Conservation (phyloP, 2,888 invertebrate species). For the Diaperis boleti region DNA sequence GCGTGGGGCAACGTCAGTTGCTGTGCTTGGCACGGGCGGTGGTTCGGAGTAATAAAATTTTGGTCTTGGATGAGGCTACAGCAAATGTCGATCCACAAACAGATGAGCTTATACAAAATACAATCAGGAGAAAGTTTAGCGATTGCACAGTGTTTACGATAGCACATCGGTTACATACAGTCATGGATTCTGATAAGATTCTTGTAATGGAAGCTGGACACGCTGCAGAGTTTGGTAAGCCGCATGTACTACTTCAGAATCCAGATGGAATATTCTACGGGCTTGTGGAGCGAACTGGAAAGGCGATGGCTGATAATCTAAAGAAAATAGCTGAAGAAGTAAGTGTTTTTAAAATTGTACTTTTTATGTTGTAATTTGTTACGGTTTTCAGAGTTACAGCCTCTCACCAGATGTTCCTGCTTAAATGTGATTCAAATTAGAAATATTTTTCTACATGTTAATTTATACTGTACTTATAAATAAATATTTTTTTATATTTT, state of each 20-base stretch:
- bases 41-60: conserved; percentile 61
- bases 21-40: conserved; percentile 75
- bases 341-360: conserved; percentile 9
- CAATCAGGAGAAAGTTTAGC: conserved; percentile 79
- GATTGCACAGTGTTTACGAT: conserved; percentile 84
- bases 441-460: background rate
- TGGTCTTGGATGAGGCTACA: conserved; percentile 76
- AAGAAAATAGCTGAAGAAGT: conserved; percentile 68
- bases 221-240: conserved; percentile 81
- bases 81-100: conserved; percentile 84
- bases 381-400: conserved; percentile 2
- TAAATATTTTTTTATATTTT: too few relatives aligned
- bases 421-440: conserved; percentile 6
- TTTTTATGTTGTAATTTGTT: background rate
- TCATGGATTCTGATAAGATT: conserved; percentile 86
- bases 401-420: background rate
- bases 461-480: background rate
- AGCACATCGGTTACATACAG: conserved; percentile 84
- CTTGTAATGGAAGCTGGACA: conserved; percentile 84
- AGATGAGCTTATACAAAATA: conserved; percentile 80
- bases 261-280: conserved; percentile 69
- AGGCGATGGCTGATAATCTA: conserved; percentile 74
- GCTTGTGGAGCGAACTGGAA: conserved; percentile 79
- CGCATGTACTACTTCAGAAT: conserved; percentile 72
- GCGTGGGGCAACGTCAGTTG: conserved; percentile 72